Percentiles rank a stretch among this genome's conserved stretches.
Conservation (phyloP, 1,140 invertebrate genomes). For the Drosophila sechellia region DNA sequence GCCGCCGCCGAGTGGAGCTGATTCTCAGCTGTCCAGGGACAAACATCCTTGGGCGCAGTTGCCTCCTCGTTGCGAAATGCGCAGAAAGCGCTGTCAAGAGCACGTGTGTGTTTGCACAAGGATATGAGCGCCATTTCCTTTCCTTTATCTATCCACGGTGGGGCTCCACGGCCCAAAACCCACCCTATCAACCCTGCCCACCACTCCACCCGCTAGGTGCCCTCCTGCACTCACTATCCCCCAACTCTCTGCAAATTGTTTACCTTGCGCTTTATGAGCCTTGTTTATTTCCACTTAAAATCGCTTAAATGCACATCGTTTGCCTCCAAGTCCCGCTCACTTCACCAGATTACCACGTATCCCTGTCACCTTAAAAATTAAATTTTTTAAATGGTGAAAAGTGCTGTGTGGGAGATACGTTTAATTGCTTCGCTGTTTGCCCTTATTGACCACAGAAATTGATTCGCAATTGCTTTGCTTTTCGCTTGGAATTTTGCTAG, state of each 20-base stretch:
- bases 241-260: constrained; percentile 62
- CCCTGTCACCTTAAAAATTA: constrained; percentile 41
- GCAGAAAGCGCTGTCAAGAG: constrained; percentile 78
- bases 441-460: constrained; percentile 35
- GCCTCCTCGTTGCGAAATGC: constrained; percentile 64
- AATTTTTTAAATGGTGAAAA: constrained; percentile 29
- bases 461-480: constrained; percentile 30
- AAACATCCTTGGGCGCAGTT: constrained; percentile 67
- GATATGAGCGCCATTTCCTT: constrained; percentile 70
- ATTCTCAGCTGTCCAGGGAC: constrained; percentile 29
- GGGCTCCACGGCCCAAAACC: not conserved
- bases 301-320: constrained; percentile 47
- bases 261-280: constrained; percentile 70
- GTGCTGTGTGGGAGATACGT: constrained; percentile 5
- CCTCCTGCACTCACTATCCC: constrained; percentile 6
- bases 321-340: not conserved
- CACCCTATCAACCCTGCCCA: too few species aligned
- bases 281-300: constrained; percentile 69
- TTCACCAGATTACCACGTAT: constrained; percentile 1
- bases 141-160: constrained; percentile 51
- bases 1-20: too few species aligned
- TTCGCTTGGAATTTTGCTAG: not conserved
- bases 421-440: constrained; percentile 36
- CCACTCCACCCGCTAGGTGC: not conserved
- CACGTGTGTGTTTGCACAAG: constrained; percentile 82